Evolutionary conservation across 2,888 invertebrate genomes (phyloP), one percentile per base, ranked within the genome.

Genomic region (Apomyelois bistriatella): DNA sequence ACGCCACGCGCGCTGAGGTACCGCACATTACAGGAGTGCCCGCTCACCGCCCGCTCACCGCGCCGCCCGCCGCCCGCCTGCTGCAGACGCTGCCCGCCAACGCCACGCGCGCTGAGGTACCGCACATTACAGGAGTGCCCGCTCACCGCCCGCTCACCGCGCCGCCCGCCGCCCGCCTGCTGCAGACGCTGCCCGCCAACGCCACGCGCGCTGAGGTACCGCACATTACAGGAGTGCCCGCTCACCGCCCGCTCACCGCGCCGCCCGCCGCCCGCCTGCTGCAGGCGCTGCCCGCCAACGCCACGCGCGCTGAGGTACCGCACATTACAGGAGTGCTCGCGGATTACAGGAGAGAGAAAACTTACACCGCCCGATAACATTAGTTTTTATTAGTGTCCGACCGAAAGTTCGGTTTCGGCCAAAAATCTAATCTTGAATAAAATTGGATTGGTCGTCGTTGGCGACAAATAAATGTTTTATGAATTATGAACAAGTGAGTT

Each of bases 301-400:
- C 68, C 49, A 66, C 66, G 43, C 63, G 64, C 57, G 75, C 76
- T 16, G 79, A 79, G 40, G 40, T 40, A 10, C 10, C 4, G n/a
- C 41, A 10, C 41, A 28, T 7, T 28, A 28, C 2, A n/a, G n/a
- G n/a, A n/a, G n/a, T n/a, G n/a, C 66, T 68, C 0, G 71, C 59
- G 57, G 51, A 91, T 92, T 37, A 92, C 92, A 57, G 95, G 95
- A 28, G 95, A 92, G 92, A 7, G 48, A 93, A 94, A n/a, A n/a
- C n/a, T n/a, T n/a, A 8, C 92, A 94, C 56, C 94, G 95, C 0
- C 85, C 86, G 57, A 75, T 83, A 37, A 65, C 46, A n/a, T n/a
- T n/a, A n/a, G n/a, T n/a, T n/a, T n/a, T n/a, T n/a, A n/a, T n/a
- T n/a, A n/a, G n/a, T n/a, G n/a, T n/a, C n/a, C n/a, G n/a, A n/a